These are phyloP conservation scores for Cavia aperea DNA, from an alignment of 2,113 vertebrate genomes.

Conservation along the genomic window DNA sequence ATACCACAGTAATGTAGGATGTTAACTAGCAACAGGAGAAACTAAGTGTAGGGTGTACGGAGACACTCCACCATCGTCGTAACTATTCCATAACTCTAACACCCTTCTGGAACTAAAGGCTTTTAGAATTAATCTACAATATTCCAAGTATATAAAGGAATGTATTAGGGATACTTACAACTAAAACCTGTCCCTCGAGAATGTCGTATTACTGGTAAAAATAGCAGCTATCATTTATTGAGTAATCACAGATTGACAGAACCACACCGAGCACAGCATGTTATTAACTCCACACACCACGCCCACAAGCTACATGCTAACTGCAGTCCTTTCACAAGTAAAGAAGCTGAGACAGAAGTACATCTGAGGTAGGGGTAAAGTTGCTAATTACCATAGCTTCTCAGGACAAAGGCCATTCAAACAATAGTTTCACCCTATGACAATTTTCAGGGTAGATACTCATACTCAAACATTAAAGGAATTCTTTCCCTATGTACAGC, in stretches of 20 bases:
- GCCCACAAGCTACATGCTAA: too few species aligned
- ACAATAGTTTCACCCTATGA: not conserved
- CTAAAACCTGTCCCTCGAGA: not conserved
- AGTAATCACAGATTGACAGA: not conserved
- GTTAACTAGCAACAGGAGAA: not conserved
- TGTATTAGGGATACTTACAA: not conserved
- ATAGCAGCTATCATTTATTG: not conserved
- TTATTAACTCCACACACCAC: not conserved
- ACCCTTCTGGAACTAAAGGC: not conserved
- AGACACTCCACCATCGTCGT: not conserved
- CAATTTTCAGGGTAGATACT: not conserved
- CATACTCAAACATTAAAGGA: not conserved
- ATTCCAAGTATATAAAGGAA: not conserved
- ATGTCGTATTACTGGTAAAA: not conserved
- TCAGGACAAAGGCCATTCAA: not conserved
- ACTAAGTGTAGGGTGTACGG: too few species aligned
- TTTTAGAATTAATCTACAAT: not conserved
- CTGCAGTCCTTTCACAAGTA: not conserved
- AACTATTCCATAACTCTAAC: not conserved
- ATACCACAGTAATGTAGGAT: not conserved
- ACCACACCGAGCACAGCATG: not conserved
- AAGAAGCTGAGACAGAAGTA: not conserved
- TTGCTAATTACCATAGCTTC: not conserved
- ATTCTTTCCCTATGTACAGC: not conserved
- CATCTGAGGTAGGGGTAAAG: not conserved